Base-by-base conservation (phyloP, 2,113 vertebrate genomes). In the Aegithalos caudatus region DNA sequence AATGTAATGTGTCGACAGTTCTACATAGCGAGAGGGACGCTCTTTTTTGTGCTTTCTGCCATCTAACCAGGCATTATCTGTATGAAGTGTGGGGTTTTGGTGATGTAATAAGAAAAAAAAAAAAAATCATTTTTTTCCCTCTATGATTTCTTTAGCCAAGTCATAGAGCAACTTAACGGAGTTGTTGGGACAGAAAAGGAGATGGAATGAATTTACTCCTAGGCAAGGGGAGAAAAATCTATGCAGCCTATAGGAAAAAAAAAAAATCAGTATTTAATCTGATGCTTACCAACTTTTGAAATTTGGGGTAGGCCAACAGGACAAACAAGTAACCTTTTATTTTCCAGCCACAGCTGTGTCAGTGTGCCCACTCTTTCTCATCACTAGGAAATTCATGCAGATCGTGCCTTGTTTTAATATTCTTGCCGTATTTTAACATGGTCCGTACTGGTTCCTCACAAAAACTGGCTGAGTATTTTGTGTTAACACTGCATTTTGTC, bases 121-220 rank as follows among this genome's bases (percentile, higher is more conserved):
- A 45, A 40, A 22, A 28, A 10, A 50, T 44, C 19, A 4, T 10
- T 20, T 54, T 31, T 94, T 82, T 84, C 40, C 50, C 69, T 94
- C 85, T 42, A 5, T 23, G 83, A 99, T 98, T 47, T 97, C 98
- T 53, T 93, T 98, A 12, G 98, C 97, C 77, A 98, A 98, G 88
- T 98, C 98, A 6, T 98, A 98, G 94, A 97, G 96, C 9, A 97
- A 98, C 95, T 97, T 98, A 37, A 96, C 61, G 0, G 98, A 99
- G 92, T 97, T 99, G 60, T 90, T 98, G 97, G 98, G 98, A 23
- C 91, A 97, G 83, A 74, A 96, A 78, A 98, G 95, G 92, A 95
- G 73, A 45, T 98, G 98, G 95, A 96, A 71, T 95, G 98, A 98
- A 89, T 99, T 98, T 70, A 98, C 98, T 85, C 98, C 98, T 6